These are phyloP conservation scores for Rhea pennata DNA, from an alignment of 2,113 vertebrate species.

Conservation along the genomic window DNA sequence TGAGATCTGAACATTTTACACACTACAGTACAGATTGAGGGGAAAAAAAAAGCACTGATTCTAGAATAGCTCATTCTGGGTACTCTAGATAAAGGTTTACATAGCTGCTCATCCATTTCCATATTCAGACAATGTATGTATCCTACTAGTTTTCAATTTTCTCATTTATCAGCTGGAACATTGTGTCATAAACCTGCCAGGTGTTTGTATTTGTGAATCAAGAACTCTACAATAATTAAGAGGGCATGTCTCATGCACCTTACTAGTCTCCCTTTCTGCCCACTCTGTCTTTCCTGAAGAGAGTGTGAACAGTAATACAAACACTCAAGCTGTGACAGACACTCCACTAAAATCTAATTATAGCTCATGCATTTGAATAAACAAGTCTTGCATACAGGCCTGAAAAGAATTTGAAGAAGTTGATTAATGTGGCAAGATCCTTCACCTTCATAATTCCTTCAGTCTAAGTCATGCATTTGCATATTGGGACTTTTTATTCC, in stretches of 20 bases:
- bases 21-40: background rate
- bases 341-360: background rate
- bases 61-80: background rate
- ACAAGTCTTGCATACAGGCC: background rate
- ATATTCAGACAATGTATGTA: background rate
- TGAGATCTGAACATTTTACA: background rate
- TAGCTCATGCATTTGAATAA: background rate
- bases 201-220: background rate
- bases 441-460: background rate
- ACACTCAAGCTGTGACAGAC: background rate
- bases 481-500: background rate
- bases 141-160: background rate
- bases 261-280: background rate
- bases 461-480: background rate
- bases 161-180: background rate
- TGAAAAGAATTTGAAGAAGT: background rate
- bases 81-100: background rate
- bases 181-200: background rate
- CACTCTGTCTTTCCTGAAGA: background rate
- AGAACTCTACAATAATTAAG: background rate
- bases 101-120: background rate
- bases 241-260: background rate
- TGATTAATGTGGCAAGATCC: background rate
- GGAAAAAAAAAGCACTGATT: background rate
- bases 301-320: background rate